phyloP scores from a whole-genome alignment of 1,140 invertebrate genomes.

The Aphidius ervi region DNA sequence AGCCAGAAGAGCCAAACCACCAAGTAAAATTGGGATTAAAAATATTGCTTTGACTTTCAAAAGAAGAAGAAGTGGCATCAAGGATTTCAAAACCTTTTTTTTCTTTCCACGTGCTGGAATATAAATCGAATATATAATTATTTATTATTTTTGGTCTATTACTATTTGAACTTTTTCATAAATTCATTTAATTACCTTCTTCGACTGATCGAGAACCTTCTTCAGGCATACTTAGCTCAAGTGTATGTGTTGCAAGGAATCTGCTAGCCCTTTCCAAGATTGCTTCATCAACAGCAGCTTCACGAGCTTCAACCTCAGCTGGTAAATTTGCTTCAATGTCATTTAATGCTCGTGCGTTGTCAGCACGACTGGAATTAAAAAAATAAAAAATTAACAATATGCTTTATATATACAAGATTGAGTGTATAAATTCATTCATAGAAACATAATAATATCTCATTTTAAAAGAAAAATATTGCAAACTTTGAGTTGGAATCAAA shows the following conservation, averaged over 20 bases:
- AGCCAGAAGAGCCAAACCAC: constrained; percentile 72
- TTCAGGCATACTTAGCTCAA: constrained; percentile 73
- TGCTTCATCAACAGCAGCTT: constrained; percentile 72
- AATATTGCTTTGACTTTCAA: constrained; percentile 75
- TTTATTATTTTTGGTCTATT: no score
- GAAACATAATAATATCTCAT: no score
- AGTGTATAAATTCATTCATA: neutral
- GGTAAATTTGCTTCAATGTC: constrained; percentile 58
- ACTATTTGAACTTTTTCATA: constrained; percentile 6
- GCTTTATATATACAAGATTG: neutral
- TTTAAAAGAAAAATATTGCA: no score
- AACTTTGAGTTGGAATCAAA: no score
- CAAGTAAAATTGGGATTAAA: constrained; percentile 70
- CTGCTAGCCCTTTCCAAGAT: constrained; percentile 68
- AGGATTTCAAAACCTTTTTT: constrained; percentile 59
- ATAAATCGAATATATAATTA: constrained; percentile 12
- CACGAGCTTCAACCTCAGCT: constrained; percentile 65
- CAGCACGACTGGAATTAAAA: constrained; percentile 44
- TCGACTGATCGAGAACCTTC: constrained; percentile 56
- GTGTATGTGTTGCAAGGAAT: constrained; percentile 73
- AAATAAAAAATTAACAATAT: neutral
- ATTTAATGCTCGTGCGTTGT: constrained; percentile 53
- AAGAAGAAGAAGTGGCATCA: constrained; percentile 68
- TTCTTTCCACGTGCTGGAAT: constrained; percentile 56
- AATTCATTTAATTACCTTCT: constrained; percentile 46